phyloP scores from a whole-genome alignment of 2,113 vertebrate species.

The Rhinolophus sinicus region DNA sequence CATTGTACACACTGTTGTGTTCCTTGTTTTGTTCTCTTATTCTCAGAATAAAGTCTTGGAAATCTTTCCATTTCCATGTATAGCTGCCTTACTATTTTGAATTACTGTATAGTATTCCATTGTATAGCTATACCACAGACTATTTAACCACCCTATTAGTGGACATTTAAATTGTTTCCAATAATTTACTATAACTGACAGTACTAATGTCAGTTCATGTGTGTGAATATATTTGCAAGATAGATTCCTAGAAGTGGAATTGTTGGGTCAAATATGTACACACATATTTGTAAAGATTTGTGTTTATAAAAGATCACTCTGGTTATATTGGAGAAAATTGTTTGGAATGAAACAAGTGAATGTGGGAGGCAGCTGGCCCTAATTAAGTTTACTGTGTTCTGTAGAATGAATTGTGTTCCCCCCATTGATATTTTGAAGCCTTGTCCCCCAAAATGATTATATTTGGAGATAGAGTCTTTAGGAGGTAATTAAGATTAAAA shows the following conservation, averaged over 20 bases:
- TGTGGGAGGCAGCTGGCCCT: background rate
- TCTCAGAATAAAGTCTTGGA: background rate
- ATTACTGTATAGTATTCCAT: constrained; percentile 27
- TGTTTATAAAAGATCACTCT: constrained; percentile 17
- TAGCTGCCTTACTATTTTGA: constrained; percentile 25
- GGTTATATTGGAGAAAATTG: background rate
- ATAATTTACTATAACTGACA: background rate
- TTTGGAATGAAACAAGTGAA: constrained; percentile 23
- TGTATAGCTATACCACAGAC: background rate
- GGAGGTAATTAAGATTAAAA: constrained; percentile 10
- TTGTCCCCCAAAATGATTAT: background rate
- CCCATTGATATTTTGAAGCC: background rate
- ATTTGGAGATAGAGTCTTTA: background rate
- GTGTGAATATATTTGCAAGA: constrained; percentile 17
- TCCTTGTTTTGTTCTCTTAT: background rate
- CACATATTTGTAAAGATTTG: background rate
- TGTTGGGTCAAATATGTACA: background rate
- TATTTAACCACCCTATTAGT: background rate
- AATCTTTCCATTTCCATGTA: constrained; percentile 40
- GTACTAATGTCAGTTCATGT: background rate
- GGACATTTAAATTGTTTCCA: constrained; percentile 28
- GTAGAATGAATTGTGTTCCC: background rate
- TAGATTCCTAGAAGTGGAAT: constrained; percentile 54
- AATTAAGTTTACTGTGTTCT: background rate
- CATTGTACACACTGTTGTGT: background rate